Evolutionary conservation across 1,140 invertebrate species (phyloP).

Genomic region (Centruroides sculpturatus): DNA sequence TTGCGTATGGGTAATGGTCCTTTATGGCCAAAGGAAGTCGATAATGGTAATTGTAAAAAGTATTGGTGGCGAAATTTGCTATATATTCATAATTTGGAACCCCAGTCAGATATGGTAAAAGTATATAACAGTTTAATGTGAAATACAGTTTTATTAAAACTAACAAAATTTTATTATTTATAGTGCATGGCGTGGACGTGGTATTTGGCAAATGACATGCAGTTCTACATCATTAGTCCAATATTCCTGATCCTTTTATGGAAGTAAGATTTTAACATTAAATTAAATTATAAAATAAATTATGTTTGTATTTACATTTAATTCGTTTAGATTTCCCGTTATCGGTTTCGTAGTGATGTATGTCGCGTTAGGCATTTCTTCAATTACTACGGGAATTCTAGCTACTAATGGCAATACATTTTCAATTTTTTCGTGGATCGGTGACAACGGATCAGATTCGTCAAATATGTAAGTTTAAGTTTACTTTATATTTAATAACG

Average conservation of each 20-base stretch:
- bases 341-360: too few species aligned
- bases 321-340: too few species aligned
- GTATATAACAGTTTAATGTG: background rate
- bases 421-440: too few species aligned
- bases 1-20: slow-evolving; percentile 3
- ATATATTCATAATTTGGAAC: slow-evolving; percentile 17
- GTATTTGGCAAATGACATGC: slow-evolving; percentile 30
- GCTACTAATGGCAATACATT: too few species aligned
- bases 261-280: background rate
- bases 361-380: too few species aligned
- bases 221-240: slow-evolving; percentile 27
- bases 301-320: too few species aligned
- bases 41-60: slow-evolving; percentile 9
- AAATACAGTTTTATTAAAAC: background rate
- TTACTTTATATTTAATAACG: background rate
- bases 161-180: background rate
- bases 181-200: slow-evolving; percentile 47
- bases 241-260: slow-evolving; percentile 23
- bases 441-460: too few species aligned
- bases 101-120: background rate
- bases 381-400: too few species aligned
- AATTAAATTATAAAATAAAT: background rate
- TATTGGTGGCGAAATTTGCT: slow-evolving; percentile 20
- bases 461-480: background rate
- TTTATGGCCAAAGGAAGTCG: slow-evolving; percentile 1